Evolutionary conservation across 2,888 invertebrate genomes (phyloP).

Genomic region (Zonitis immaculata): DNA sequence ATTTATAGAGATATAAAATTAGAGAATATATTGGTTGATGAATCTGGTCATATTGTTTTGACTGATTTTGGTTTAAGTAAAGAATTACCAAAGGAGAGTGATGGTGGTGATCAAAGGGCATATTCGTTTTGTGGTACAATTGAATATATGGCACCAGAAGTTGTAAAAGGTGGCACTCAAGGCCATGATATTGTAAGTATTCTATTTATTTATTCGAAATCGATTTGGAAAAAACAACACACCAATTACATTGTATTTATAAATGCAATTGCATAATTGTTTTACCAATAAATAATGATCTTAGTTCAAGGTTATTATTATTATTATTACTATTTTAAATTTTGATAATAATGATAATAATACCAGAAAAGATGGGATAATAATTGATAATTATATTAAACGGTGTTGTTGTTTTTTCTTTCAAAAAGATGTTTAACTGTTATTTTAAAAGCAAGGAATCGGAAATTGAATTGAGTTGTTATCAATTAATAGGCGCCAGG

Average conservation of each 20-base stretch:
- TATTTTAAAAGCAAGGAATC: neutral
- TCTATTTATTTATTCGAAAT: neutral
- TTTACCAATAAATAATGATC: neutral
- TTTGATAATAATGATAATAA: too few relatives aligned
- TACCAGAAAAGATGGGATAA: too few relatives aligned
- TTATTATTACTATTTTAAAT: too few relatives aligned
- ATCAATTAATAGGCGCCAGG: neutral
- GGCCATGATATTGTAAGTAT: slow-evolving; percentile 93
- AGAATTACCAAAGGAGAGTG: slow-evolving; percentile 63
- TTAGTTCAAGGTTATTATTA: neutral
- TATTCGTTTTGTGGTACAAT: slow-evolving; percentile 98
- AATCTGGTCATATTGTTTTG: slow-evolving; percentile 89
- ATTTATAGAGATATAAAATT: slow-evolving; percentile 97
- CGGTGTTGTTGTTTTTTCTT: too few relatives aligned
- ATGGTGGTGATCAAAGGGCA: slow-evolving; percentile 64
- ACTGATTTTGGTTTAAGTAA: slow-evolving; percentile 98
- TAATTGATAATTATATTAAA: too few relatives aligned
- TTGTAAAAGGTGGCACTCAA: slow-evolving; percentile 73
- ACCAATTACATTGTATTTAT: neutral
- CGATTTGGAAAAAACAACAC: too few relatives aligned
- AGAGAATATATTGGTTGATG: slow-evolving; percentile 93
- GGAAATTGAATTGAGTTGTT: neutral
- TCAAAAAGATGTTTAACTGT: neutral
- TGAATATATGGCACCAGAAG: slow-evolving; percentile 93
- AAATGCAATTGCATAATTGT: neutral